Evolutionary conservation across 2,113 vertebrate species (phyloP), one percentile per base, ranked within the genome.

Genomic region (Forbesichthys papilliferus): DNA sequence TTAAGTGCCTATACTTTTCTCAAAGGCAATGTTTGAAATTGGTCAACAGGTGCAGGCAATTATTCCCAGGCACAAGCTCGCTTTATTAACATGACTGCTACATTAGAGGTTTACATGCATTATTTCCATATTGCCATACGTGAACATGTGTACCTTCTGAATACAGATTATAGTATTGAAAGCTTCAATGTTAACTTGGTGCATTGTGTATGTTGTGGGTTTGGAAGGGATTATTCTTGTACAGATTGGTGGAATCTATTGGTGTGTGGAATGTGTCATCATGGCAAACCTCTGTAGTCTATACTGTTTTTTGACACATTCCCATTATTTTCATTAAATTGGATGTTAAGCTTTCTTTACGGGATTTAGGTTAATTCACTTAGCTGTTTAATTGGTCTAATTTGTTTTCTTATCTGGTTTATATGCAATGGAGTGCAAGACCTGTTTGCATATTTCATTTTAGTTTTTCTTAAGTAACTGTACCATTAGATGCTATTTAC

Each of bases 231-330:
- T 73, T 66, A 11, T 53, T 74, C 48, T 56, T 48, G 20, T 47
- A 74, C 68, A 61, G 69, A 68, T 59, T 63, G 52, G 48, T 34
- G 72, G 69, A 75, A 83, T 84, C 58, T 66, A 73, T 56, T 73
- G 3, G 8, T 66, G 48, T 18, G 52, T 59, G 48, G 70, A 77
- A 82, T 60, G 36, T 42, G 36, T 20, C 20, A 20, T 66, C 61
- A 36, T 46, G 55, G 20, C 11, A 58, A 5, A 51, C 1, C 49
- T 51, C 6, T 51, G 49, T 42, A 20, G 20, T 20, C 8, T 49
- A 49, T 49, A 9, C 11, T 49, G 8, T 49, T 9, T 9, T 51
- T 14, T 51, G 9, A 51, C 13, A 14, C 10, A 1, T 12, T 49
- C 11, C 1, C 48, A 49, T 12, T 49, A 12, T 10, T 14, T 52